A percentile compares a stretch with the other conserved stretches of the same genome.
Evolutionary conservation across 1,140 invertebrate species (phyloP).

Genomic region (Eumaeus atala): DNA sequence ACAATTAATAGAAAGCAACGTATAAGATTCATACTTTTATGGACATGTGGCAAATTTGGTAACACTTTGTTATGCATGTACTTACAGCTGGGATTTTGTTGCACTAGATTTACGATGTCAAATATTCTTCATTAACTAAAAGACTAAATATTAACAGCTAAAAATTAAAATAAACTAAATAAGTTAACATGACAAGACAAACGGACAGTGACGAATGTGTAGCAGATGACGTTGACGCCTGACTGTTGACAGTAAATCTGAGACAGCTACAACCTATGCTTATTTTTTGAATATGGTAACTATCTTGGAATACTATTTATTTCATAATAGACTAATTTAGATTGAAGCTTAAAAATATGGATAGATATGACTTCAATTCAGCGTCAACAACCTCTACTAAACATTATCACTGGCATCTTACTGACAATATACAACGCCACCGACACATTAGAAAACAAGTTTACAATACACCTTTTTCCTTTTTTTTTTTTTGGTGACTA

Average conservation of each 20-base stretch:
- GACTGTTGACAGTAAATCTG: neutral
- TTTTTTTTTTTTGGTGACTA: no score
- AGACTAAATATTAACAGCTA: conserved; percentile 4
- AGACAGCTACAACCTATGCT: no score
- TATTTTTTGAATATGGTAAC: no score
- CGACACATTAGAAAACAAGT: no score
- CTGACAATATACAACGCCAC: no score
- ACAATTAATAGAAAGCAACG: neutral
- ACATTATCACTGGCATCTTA: no score
- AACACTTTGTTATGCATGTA: neutral
- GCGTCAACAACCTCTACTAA: no score
- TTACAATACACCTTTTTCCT: no score
- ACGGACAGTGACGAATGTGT: neutral
- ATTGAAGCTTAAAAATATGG: no score
- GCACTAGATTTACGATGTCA: neutral
- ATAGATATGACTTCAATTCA: no score
- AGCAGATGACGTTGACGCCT: neutral
- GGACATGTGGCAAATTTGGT: conserved; percentile 4
- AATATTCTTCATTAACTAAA: conserved; percentile 4
- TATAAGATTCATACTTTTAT: neutral
- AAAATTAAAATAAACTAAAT: conserved; percentile 7
- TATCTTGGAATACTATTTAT: neutral
- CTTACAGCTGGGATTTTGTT: neutral
- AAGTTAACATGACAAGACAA: conserved; percentile 7
- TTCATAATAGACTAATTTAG: neutral